These are phyloP conservation scores for Lycophotia porphyrea DNA, from an alignment of 2,888 invertebrate genomes.

Conservation along the genomic window DNA sequence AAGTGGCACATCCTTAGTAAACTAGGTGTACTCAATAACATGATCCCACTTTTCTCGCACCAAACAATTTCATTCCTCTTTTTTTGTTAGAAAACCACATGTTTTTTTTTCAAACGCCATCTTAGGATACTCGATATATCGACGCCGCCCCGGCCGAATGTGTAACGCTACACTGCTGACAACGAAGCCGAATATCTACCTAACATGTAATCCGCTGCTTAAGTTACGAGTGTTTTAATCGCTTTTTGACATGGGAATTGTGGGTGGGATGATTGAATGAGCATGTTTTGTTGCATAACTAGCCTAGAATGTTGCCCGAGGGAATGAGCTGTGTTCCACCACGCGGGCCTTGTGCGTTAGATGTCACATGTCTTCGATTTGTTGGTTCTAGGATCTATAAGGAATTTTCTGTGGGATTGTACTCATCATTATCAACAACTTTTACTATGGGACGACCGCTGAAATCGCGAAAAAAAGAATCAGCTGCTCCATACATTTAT, in stretches of 20 bases:
- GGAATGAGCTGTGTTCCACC: neutral
- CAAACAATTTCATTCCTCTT: conserved; percentile 13
- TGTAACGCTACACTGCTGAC: conserved; percentile 51
- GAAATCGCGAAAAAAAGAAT: too few species aligned
- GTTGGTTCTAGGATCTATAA: neutral
- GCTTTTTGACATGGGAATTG: neutral
- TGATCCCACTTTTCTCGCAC: neutral
- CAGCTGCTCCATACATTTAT: too few species aligned
- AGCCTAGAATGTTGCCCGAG: neutral
- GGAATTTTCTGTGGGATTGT: too few species aligned
- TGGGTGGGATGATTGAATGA: neutral
- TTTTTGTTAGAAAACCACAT: conserved; percentile 58
- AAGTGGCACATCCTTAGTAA: neutral
- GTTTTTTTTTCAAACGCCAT: conserved; percentile 33
- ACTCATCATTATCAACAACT: too few species aligned
- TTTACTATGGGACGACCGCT: too few species aligned
- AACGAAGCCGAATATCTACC: conserved; percentile 52
- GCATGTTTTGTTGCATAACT: neutral
- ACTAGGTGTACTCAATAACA: neutral
- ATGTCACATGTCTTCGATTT: neutral
- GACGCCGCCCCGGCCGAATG: conserved; percentile 34
- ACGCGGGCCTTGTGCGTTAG: neutral
- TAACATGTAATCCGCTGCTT: conserved; percentile 55
- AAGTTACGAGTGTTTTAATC: conserved; percentile 49
- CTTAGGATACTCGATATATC: conserved; percentile 49